Percentiles rank a stretch among this genome's conserved stretches.
These are phyloP conservation scores for Lithobates pipiens DNA, from an alignment of 2,797 vertebrate genomes.

Conservation along the genomic window DNA sequence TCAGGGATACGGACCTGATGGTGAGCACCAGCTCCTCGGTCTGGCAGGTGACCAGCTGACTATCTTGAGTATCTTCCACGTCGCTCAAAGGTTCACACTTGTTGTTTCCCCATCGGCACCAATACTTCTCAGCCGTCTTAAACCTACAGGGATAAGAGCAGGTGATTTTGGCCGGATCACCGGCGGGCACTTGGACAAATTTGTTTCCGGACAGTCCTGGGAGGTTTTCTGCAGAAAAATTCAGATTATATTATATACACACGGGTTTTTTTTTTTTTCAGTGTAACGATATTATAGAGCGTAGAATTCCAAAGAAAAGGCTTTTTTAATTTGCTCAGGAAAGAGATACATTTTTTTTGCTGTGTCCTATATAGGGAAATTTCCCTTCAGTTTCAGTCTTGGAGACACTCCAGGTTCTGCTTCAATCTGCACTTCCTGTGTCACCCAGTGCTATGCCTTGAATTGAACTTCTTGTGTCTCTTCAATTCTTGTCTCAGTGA, in stretches of 20 bases:
- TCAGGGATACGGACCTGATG: slow-evolving; percentile 18
- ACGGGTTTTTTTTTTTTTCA: too few relatives aligned
- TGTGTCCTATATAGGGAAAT: too few relatives aligned
- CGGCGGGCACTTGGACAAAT: fast-evolving
- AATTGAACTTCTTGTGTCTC: too few relatives aligned
- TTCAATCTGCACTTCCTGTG: too few relatives aligned
- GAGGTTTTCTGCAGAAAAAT: not conserved
- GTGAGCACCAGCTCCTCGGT: slow-evolving; percentile 59
- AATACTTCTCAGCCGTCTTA: slow-evolving; percentile 72
- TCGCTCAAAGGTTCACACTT: slow-evolving; percentile 60
- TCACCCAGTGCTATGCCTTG: too few relatives aligned
- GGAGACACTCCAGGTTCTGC: too few relatives aligned
- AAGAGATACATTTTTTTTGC: too few relatives aligned
- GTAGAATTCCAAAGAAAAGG: too few relatives aligned
- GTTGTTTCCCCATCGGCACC: slow-evolving; percentile 73
- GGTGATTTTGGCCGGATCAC: slow-evolving; percentile 56
- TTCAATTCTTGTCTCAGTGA: not conserved
- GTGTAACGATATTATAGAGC: not conserved
- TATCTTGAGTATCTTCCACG: fast-evolving
- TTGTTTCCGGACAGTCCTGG: slow-evolving; percentile 2
- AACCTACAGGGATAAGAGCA: slow-evolving; percentile 73
- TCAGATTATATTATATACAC: not conserved
- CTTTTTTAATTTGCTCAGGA: too few relatives aligned
- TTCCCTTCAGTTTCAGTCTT: too few relatives aligned
- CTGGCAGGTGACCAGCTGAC: slow-evolving; percentile 28